Evolutionary conservation across 2,797 vertebrate genomes (phyloP).

Genomic region (Orientallactaga sibirica): DNA sequence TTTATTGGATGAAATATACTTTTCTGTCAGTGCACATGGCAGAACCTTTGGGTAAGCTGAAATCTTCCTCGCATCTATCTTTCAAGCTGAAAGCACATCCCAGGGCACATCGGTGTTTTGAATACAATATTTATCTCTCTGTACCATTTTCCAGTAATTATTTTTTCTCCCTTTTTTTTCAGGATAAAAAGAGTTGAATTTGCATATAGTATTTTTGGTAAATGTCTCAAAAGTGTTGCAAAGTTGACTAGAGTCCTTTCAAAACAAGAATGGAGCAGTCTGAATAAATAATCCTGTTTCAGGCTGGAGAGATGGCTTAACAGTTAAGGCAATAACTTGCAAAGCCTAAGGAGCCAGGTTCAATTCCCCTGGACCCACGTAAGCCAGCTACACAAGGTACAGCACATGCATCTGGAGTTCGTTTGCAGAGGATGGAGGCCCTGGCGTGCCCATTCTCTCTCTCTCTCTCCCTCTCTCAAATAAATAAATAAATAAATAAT

Average conservation of each 20-base stretch:
- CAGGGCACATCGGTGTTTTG: constrained; percentile 69
- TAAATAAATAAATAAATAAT: neutral
- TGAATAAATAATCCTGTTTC: neutral
- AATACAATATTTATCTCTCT: constrained; percentile 77
- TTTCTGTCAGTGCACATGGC: constrained; percentile 67
- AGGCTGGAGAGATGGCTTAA: too few relatives aligned
- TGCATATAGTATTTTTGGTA: constrained; percentile 8
- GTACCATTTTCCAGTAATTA: constrained; percentile 71
- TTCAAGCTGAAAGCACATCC: constrained; percentile 56
- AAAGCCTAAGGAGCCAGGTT: too few relatives aligned
- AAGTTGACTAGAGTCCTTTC: constrained; percentile 59
- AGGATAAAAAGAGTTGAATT: neutral
- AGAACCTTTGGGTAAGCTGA: constrained; percentile 72
- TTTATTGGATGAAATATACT: constrained; percentile 80
- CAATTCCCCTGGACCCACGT: too few relatives aligned
- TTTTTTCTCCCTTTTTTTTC: constrained; percentile 6
- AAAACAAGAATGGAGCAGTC: neutral
- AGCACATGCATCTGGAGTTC: too few relatives aligned
- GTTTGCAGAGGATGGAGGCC: too few relatives aligned
- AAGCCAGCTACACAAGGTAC: too few relatives aligned
- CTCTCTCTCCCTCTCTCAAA: too few relatives aligned
- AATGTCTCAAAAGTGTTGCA: constrained; percentile 49
- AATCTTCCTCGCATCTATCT: constrained; percentile 74
- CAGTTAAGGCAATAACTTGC: too few relatives aligned
- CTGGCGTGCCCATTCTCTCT: too few relatives aligned